A percentile compares a stretch with the other conserved stretches of the same genome.
Evolutionary conservation across 1,140 invertebrate species (phyloP).

Genomic region (Scylla paramamosain): DNA sequence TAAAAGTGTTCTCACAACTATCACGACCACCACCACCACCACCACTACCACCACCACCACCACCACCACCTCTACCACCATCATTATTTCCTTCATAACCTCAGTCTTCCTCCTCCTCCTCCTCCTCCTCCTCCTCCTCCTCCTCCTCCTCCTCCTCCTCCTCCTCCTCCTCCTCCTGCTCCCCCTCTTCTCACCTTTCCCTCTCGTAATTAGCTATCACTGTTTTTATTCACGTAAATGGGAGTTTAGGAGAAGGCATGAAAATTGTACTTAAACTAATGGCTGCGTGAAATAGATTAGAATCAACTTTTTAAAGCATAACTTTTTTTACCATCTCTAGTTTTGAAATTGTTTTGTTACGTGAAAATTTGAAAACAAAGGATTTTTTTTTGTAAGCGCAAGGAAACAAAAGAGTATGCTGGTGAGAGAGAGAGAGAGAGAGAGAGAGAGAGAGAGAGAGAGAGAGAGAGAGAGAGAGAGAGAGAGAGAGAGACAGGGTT

Average conservation of each 20-base stretch:
- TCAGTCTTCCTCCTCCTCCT: not conserved
- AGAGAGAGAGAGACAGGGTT: not conserved
- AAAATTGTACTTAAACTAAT: no score
- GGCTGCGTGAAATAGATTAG: no score
- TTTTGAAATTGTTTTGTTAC: no score
- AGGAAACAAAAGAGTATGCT: not conserved
- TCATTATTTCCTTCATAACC: not conserved
- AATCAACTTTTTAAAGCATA: no score
- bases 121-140: not conserved
- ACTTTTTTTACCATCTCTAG: no score
- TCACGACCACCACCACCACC: no score
- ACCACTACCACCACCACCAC: no score
- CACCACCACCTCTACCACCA: not conserved
- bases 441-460: constrained; percentile 44
- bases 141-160: not conserved
- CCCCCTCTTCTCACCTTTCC: not conserved
- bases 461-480: constrained; percentile 46
- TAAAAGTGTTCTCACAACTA: no score
- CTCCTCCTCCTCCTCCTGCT: not conserved
- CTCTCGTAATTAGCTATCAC: not conserved
- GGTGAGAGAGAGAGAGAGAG: constrained; percentile 32
- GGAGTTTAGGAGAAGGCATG: not conserved
- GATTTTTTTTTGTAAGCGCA: no score
- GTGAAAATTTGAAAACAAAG: no score
- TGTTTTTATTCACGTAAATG: not conserved